Conservation (phyloP, 2,888 invertebrate genomes). For the Drosophila falleni region DNA sequence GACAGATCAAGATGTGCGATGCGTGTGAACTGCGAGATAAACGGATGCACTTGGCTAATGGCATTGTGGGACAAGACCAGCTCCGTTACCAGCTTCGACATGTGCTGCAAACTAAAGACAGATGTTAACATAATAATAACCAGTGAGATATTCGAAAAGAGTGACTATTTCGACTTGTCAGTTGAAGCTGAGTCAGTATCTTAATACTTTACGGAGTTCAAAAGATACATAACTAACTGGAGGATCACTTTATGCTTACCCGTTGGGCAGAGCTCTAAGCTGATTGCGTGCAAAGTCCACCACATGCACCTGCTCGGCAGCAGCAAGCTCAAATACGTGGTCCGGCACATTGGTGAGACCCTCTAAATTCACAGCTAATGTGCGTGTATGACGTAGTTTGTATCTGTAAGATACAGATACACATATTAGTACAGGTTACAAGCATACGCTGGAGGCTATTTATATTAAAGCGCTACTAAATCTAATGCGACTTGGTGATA, state of each 20-base stretch:
- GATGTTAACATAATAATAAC: not conserved
- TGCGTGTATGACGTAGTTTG: slow-evolving; percentile 87
- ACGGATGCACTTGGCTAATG: slow-evolving; percentile 88
- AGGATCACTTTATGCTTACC: slow-evolving; percentile 85
- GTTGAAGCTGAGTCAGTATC: too few relatives aligned
- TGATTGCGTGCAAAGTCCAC: slow-evolving; percentile 94
- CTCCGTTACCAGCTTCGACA: slow-evolving; percentile 87
- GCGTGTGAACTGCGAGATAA: slow-evolving; percentile 88
- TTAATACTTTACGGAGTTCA: too few relatives aligned
- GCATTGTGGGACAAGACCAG: slow-evolving; percentile 90
- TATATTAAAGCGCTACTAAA: not conserved
- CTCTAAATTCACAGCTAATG: slow-evolving; percentile 85
- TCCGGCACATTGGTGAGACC: slow-evolving; percentile 89
- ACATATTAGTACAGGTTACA: not conserved
- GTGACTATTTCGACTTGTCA: too few relatives aligned
- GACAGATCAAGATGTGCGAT: slow-evolving; percentile 91
- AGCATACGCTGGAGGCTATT: not conserved
- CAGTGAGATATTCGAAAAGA: too few relatives aligned
- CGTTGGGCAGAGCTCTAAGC: slow-evolving; percentile 89
- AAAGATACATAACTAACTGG: too few relatives aligned
- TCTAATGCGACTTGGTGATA: slow-evolving; percentile 52
- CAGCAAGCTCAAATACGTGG: slow-evolving; percentile 90
- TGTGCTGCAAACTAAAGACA: slow-evolving; percentile 85
- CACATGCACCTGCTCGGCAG: slow-evolving; percentile 89
- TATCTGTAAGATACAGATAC: slow-evolving; percentile 84